A percentile compares a stretch with the other conserved stretches of the same genome.
phyloP scores from a whole-genome alignment of 2,797 vertebrate genomes.

The Scolopax bukidnonensis region DNA sequence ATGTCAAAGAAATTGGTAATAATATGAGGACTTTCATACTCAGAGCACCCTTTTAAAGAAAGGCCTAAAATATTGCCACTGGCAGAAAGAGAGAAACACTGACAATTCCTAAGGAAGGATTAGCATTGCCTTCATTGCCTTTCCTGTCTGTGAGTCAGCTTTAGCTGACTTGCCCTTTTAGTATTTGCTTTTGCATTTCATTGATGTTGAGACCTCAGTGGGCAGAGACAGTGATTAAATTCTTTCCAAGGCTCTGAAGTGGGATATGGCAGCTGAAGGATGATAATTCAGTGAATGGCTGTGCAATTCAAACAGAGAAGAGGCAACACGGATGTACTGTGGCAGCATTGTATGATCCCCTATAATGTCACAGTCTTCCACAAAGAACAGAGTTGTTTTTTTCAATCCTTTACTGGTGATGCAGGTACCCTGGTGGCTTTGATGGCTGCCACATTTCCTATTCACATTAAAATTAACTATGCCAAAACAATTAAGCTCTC shows the following conservation, averaged over 20 bases:
- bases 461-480: neutral
- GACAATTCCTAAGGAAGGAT: neutral
- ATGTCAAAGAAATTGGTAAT: neutral
- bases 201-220: neutral
- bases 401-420: neutral
- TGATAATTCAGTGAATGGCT: neutral
- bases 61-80: neutral
- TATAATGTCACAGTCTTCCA: neutral
- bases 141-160: neutral
- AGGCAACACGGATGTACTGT: neutral
- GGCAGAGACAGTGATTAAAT: neutral
- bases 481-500: neutral
- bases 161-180: conserved; percentile 1
- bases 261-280: neutral
- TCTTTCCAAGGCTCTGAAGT: neutral
- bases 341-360: neutral
- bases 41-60: neutral
- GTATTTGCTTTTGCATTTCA: conserved; percentile 9
- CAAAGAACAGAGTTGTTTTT: neutral
- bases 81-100: neutral
- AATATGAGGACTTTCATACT: neutral
- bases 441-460: neutral
- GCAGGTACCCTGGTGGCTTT: neutral
- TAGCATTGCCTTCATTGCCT: neutral
- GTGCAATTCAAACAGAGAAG: neutral